phyloP scores from a whole-genome alignment of 2,113 vertebrate species.

The Thamnaconus septentrionalis region DNA sequence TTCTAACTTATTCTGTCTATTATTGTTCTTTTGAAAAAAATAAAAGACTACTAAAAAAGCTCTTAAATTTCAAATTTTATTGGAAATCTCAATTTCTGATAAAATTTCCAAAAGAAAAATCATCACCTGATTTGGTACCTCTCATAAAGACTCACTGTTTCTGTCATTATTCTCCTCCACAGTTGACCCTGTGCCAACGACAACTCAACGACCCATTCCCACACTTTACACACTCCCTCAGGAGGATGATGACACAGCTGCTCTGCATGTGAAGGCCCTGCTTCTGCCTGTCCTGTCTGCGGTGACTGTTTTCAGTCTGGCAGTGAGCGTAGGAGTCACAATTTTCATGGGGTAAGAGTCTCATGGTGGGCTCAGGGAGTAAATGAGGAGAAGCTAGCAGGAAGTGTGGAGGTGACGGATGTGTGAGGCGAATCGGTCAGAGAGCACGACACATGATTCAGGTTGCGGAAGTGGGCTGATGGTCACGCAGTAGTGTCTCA shows the following conservation, averaged over 20 bases:
- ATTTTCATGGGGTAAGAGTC: conserved; percentile 59
- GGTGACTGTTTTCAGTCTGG: conserved; percentile 57
- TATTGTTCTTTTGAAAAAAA: too few relatives aligned
- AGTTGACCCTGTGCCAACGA: conserved; percentile 51
- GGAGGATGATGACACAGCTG: conserved; percentile 11
- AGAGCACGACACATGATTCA: not conserved
- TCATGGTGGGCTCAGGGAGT: conserved; percentile 14
- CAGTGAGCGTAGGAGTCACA: conserved; percentile 49
- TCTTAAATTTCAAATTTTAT: too few relatives aligned
- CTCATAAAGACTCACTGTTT: not conserved
- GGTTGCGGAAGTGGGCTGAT: not conserved
- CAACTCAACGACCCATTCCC: conserved; percentile 21
- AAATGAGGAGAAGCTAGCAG: conserved; percentile 4
- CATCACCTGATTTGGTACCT: not conserved
- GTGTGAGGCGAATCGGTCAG: conserved; percentile 3
- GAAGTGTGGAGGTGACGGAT: conserved; percentile 13
- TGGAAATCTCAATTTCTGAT: not conserved
- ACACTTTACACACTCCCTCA: conserved; percentile 48
- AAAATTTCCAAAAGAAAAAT: not conserved
- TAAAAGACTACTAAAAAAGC: too few relatives aligned
- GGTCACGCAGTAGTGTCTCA: not conserved
- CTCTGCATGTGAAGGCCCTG: conserved; percentile 19
- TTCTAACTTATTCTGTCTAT: too few relatives aligned
- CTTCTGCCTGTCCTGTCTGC: conserved; percentile 48
- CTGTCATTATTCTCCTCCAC: conserved; percentile 8